These are phyloP conservation scores for Idaea aversata DNA, from an alignment of 2,888 invertebrate species.

Conservation along the genomic window DNA sequence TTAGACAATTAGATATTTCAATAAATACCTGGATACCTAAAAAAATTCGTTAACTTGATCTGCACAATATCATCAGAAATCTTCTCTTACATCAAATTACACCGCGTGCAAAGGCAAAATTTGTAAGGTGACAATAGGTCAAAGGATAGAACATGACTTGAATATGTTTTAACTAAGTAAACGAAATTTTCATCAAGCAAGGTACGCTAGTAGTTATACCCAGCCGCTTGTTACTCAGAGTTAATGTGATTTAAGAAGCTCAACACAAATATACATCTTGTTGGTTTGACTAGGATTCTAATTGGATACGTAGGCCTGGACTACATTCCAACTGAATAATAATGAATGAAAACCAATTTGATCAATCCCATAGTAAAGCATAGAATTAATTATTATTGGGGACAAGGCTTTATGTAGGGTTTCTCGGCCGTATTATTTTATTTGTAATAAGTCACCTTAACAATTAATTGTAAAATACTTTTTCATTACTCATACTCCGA, in stretches of 20 bases:
- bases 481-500: too few relatives aligned
- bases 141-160: conserved; percentile 59
- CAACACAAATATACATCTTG: conserved; percentile 73
- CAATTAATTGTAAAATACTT: background rate
- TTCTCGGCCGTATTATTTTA: background rate
- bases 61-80: too few relatives aligned
- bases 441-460: background rate
- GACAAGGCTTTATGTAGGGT: background rate
- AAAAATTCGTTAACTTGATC: too few relatives aligned
- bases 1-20: background rate
- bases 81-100: too few relatives aligned
- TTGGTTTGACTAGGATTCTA: conserved; percentile 51
- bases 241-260: conserved; percentile 74
- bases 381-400: background rate
- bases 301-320: conserved; percentile 61
- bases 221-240: conserved; percentile 65
- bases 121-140: conserved; percentile 12
- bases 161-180: conserved; percentile 58
- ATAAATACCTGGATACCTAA: too few relatives aligned
- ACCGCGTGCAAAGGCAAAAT: background rate
- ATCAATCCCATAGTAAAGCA: conserved; percentile 25
- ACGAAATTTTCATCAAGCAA: conserved; percentile 67
- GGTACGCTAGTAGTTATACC: conserved; percentile 51
- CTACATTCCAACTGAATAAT: conserved; percentile 59
- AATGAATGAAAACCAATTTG: conserved; percentile 42